phyloP scores from a whole-genome alignment of 2,888 invertebrate genomes.

The Opisthograptis luteolata region DNA sequence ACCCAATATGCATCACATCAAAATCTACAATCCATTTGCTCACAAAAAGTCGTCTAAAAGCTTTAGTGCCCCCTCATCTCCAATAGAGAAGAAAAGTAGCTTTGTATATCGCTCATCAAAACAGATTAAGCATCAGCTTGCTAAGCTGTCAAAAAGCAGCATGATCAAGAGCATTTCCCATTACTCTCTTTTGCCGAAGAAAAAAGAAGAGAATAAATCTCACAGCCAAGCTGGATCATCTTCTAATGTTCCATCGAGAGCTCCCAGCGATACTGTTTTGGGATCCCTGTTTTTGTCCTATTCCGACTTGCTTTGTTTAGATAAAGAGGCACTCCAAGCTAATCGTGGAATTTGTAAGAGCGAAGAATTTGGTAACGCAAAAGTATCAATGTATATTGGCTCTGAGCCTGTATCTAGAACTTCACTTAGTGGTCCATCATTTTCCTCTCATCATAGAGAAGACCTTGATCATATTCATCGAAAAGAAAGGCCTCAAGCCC shows the following conservation, averaged over 20 bases:
- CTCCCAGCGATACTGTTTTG: slow-evolving; percentile 78
- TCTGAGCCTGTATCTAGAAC: slow-evolving; percentile 74
- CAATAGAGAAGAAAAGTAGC: slow-evolving; percentile 70
- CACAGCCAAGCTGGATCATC: slow-evolving; percentile 70
- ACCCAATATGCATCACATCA: slow-evolving; percentile 59
- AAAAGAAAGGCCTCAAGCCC: slow-evolving; percentile 51
- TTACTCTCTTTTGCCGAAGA: slow-evolving; percentile 71
- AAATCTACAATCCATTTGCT: slow-evolving; percentile 73
- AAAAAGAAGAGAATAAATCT: slow-evolving; percentile 62
- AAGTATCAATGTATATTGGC: slow-evolving; percentile 77
- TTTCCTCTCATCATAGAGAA: slow-evolving; percentile 50
- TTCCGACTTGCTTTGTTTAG: slow-evolving; percentile 69
- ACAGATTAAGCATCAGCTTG: slow-evolving; percentile 68
- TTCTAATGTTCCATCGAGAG: slow-evolving; percentile 69
- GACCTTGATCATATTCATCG: slow-evolving; percentile 57
- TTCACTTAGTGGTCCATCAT: slow-evolving; percentile 65
- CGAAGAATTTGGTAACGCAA: slow-evolving; percentile 60
- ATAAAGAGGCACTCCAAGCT: slow-evolving; percentile 58
- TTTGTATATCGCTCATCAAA: slow-evolving; percentile 76
- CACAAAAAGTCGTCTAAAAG: slow-evolving; percentile 70
- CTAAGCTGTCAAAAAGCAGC: slow-evolving; percentile 72
- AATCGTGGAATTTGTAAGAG: slow-evolving; percentile 62
- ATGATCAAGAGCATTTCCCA: slow-evolving; percentile 80
- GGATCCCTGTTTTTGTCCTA: slow-evolving; percentile 82
- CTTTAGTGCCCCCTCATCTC: slow-evolving; percentile 76